Evolutionary conservation across 2,888 invertebrate genomes (phyloP).

Genomic region (Tetranychus truncatus): DNA sequence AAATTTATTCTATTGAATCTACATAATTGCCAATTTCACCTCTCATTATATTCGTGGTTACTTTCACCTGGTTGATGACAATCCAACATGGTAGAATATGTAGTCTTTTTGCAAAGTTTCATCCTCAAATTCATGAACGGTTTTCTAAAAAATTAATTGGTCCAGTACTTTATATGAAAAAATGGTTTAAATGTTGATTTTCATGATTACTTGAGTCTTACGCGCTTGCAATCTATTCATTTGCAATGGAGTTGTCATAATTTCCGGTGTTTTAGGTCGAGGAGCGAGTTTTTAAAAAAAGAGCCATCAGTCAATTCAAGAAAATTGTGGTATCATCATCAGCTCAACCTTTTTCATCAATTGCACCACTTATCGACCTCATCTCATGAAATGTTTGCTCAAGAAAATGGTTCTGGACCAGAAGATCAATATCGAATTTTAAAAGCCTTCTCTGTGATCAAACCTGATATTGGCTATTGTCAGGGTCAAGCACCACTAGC

Average conservation of each 20-base stretch:
- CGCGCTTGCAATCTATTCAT: constrained; percentile 96
- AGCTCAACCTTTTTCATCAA: no score
- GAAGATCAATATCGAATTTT: constrained; percentile 74
- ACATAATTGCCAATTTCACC: no score
- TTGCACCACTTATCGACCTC: constrained; percentile 12
- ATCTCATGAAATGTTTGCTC: constrained; percentile 77
- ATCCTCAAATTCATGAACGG: constrained; percentile 64
- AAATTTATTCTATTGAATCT: no score
- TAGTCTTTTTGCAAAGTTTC: constrained; percentile 68
- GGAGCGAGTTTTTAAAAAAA: constrained; percentile 33
- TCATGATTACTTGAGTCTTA: constrained; percentile 68
- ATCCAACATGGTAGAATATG: constrained; percentile 83
- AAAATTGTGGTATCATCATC: no score
- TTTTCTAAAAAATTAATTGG: constrained; percentile 75
- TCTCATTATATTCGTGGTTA: constrained; percentile 69
- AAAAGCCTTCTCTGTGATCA: constrained; percentile 83
- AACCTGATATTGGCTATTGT: constrained; percentile 44
- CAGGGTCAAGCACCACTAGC: constrained; percentile 87
- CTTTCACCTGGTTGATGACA: constrained; percentile 65
- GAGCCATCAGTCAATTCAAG: no score
- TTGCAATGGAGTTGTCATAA: constrained; percentile 64
- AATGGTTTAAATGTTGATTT: constrained; percentile 94
- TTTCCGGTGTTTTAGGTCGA: constrained; percentile 15
- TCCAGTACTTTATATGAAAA: constrained; percentile 87
- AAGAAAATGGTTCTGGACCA: constrained; percentile 40